phyloP scores from a whole-genome alignment of 2,113 vertebrate species.

The Corythaixoides concolor region DNA sequence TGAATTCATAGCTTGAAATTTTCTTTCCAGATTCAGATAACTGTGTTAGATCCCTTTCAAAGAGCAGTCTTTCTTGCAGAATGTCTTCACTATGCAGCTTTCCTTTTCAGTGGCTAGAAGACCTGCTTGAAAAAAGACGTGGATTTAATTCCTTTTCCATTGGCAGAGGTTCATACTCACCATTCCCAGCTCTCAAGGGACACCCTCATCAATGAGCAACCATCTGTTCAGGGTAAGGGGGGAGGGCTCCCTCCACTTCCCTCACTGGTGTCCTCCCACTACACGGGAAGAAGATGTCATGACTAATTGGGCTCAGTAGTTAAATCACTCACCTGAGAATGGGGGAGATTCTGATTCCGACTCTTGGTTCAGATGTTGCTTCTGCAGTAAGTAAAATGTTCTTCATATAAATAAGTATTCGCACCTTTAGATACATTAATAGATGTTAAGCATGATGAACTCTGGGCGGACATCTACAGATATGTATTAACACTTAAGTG shows the following conservation, averaged over 20 bases:
- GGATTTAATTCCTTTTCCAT: neutral
- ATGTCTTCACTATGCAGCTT: neutral
- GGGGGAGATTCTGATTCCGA: neutral
- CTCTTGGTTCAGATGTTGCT: neutral
- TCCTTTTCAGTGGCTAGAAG: neutral
- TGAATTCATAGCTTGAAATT: neutral
- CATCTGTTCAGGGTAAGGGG: neutral
- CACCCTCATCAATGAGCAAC: constrained; percentile 13
- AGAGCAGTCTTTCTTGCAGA: neutral
- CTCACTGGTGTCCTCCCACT: neutral
- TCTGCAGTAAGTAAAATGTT: neutral
- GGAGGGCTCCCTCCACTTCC: neutral
- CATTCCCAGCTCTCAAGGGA: neutral
- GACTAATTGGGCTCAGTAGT: neutral
- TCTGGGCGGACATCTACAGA: neutral
- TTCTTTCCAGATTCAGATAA: neutral
- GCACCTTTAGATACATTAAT: neutral
- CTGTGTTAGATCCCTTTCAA: neutral
- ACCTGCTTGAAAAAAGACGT: neutral
- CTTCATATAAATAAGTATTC: neutral
- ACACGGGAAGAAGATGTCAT: neutral
- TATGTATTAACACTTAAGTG: neutral
- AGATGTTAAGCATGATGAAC: neutral
- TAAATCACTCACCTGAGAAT: constrained; percentile 5
- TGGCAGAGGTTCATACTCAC: constrained; percentile 41